Conservation (phyloP, 2,888 invertebrate species). For the Theristus sp. region DNA sequence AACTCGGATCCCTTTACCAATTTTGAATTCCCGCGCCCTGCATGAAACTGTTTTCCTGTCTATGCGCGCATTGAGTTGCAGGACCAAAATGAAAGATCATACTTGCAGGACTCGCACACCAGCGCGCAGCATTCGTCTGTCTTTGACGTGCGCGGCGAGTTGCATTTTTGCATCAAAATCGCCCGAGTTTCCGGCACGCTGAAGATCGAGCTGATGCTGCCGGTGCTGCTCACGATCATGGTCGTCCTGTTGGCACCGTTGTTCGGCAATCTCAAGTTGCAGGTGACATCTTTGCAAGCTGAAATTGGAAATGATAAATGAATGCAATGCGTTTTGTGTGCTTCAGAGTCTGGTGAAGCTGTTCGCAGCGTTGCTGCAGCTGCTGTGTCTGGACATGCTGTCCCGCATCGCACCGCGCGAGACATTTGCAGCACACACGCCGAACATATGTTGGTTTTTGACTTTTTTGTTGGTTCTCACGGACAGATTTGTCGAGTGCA, state of each 20-base stretch:
- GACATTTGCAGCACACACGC: not conserved
- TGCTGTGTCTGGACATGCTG: not conserved
- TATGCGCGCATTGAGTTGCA: too few species aligned
- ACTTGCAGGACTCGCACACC: too few species aligned
- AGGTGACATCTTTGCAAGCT: too few species aligned
- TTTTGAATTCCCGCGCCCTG: too few species aligned
- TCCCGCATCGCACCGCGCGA: not conserved
- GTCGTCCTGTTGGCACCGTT: not conserved
- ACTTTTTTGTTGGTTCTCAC: not conserved
- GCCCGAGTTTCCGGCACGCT: not conserved
- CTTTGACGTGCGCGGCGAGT: too few species aligned
- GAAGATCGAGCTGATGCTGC: not conserved
- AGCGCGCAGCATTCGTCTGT: too few species aligned
- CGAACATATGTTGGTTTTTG: not conserved
- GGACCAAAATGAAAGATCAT: too few species aligned
- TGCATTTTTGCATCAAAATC: too few species aligned
- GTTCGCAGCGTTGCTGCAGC: not conserved
- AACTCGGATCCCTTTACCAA: too few species aligned
- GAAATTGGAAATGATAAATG: too few species aligned
- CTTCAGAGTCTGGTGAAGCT: not conserved
- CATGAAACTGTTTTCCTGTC: too few species aligned
- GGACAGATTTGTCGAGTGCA: not conserved
- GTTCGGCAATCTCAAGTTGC: not conserved
- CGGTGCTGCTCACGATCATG: slow-evolving; percentile 2
- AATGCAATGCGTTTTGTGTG: too few species aligned